A percentile compares a stretch with the other conserved stretches of the same genome.
Conservation (phyloP, 2,888 invertebrate genomes). For the Scaeva pyrastri region DNA sequence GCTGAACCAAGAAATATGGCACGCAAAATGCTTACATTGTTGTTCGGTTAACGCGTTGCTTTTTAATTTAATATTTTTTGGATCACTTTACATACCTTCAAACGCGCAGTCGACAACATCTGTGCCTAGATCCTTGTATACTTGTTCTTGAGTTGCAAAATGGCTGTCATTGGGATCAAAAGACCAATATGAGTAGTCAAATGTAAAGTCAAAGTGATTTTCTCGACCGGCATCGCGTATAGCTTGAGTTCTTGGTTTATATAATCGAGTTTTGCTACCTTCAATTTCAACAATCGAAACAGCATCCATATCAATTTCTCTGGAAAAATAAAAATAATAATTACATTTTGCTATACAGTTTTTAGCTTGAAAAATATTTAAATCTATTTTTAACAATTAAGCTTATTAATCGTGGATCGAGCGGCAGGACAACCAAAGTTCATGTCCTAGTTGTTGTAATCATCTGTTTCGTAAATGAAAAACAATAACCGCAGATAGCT, state of each 20-base stretch:
- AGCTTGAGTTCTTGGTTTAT: slow-evolving; percentile 87
- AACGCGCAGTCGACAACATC: slow-evolving; percentile 91
- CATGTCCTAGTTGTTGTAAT: too few species aligned
- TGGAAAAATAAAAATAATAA: slow-evolving; percentile 80
- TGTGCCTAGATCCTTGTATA: slow-evolving; percentile 89
- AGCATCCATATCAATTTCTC: slow-evolving; percentile 93
- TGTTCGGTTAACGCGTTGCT: too few species aligned
- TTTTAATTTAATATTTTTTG: not conserved
- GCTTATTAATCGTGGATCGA: too few species aligned
- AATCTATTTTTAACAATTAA: too few species aligned
- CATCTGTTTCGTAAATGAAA: too few species aligned
- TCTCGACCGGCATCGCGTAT: slow-evolving; percentile 84
- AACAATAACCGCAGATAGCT: too few species aligned
- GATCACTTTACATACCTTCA: slow-evolving; percentile 84
- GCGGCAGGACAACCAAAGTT: too few species aligned
- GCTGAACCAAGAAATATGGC: too few species aligned
- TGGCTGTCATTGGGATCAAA: slow-evolving; percentile 88
- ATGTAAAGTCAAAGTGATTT: slow-evolving; percentile 93
- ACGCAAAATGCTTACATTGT: too few species aligned
- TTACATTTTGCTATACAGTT: too few species aligned
- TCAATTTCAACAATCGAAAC: slow-evolving; percentile 94
- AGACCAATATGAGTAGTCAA: slow-evolving; percentile 96
- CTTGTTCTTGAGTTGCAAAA: slow-evolving; percentile 93
- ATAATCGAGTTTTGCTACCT: slow-evolving; percentile 91
- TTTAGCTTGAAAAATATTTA: too few species aligned